Evolutionary conservation across 2,888 invertebrate species (phyloP).

Genomic region (Asteroscopus sphinx): DNA sequence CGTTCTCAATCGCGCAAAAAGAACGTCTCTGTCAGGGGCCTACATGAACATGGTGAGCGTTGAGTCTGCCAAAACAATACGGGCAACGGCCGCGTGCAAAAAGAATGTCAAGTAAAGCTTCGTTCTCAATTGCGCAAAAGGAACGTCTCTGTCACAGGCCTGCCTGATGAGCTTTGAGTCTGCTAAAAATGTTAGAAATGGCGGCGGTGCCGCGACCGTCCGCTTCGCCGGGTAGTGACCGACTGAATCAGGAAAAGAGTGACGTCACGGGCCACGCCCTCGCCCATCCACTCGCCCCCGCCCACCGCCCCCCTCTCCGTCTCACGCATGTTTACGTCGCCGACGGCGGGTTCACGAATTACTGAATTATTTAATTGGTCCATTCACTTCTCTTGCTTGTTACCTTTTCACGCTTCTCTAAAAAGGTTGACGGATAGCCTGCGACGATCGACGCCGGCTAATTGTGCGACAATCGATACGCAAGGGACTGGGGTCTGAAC

Average conservation of each 20-base stretch:
- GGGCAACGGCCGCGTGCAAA: too few species aligned
- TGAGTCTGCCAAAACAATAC: too few species aligned
- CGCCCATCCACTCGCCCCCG: constrained; percentile 75
- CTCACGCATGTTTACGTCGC: constrained; percentile 89
- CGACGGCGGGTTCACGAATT: constrained; percentile 86
- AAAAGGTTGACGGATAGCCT: constrained; percentile 82
- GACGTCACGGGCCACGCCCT: constrained; percentile 88
- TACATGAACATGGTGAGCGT: too few species aligned
- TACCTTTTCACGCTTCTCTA: constrained; percentile 85
- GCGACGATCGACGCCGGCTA: constrained; percentile 76
- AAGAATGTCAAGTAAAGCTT: too few species aligned
- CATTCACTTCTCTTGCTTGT: constrained; percentile 86
- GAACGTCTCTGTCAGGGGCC: too few species aligned
- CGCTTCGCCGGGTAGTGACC: constrained; percentile 85
- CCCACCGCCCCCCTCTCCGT: constrained; percentile 69
- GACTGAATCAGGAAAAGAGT: constrained; percentile 80
- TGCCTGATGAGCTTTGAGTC: too few species aligned
- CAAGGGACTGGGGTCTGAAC: constrained; percentile 24
- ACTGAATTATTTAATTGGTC: constrained; percentile 89
- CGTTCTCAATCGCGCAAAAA: too few species aligned
- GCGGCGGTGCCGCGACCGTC: constrained; percentile 86
- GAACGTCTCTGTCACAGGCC: too few species aligned
- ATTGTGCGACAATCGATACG: constrained; percentile 74
- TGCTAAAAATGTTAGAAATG: too few species aligned
- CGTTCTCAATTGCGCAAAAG: too few species aligned